Base-by-base conservation (phyloP, 2,113 vertebrate species). In the Lanius ludovicianus region DNA sequence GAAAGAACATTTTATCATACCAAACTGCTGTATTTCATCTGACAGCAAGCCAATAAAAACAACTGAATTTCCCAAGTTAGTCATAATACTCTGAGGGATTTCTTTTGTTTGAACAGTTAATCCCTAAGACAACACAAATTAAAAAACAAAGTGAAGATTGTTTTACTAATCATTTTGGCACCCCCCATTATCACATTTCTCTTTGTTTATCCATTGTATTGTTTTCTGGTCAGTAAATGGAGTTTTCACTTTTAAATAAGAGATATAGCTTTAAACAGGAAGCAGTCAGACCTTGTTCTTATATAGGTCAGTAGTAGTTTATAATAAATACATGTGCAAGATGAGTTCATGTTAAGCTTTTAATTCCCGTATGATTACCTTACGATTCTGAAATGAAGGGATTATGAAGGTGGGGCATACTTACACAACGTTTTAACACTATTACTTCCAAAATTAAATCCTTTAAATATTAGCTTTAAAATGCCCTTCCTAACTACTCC, bases 291-390 rank as follows among this genome's bases (percentile, higher is more conserved):
- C 6, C n/a, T 2, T 31, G 19, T 27, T 82, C 47, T 55, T 84
- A 93, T 86, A 46, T 77, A 94, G 94, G 94, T 92, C 83, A 94
- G 59, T 15, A 69, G 63, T 24, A 93, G 55, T 93, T 93, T 63
- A 92, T 47, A 77, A 95, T 49, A 96, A 90, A 94, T 70, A 86
- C 62, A 84, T 42, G n/a, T 52, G 35, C 65, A 84, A 87, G 56
- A 95, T 76, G 62, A 94, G 64, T 65, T 95, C 84, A 87, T 24
- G 47, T 68, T 94, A 95, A 96, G 93, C 93, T 95, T 92, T 87
- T 95, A 92, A 94, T 95, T 94, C 94, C 65, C 7, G 0, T 42
- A 75, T 11, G 55, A 89, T 39, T 89, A 85, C 46, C 42, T 82
- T 75, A 35, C n/a, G 64, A 79, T 91, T 93, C 82, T 69, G 70